Base-by-base conservation (phyloP, 2,797 vertebrate species). In the Microctenopoma steveboyesi region DNA sequence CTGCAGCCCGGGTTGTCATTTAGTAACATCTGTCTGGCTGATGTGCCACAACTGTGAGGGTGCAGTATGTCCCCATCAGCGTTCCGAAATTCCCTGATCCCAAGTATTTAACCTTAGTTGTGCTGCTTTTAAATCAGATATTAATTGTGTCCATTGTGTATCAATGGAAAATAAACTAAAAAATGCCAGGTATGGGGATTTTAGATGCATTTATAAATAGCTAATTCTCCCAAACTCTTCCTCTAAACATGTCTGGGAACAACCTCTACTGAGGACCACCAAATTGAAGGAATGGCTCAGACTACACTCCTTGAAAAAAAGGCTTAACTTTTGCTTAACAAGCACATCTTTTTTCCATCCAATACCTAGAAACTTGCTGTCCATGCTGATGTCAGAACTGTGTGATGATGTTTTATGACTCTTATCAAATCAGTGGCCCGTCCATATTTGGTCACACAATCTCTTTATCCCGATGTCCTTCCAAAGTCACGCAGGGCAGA, bases 391-490 rank as follows among this genome's bases (percentile, higher is more conserved):
- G 57, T 77, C 58, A 66, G 1, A 33, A 54, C 74, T 70, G 40
- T 45, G 15, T 43, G 47, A 69, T 64, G 22, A 33, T 67, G 35
- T 69, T 72, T 71, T 25, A n/a, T 46, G 74, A 49, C 43, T 46
- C 15, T 16, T 46, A 47, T 63, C 25, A 72, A 74, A 73, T 66
- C 57, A 64, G 48, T 58, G 28, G 25, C 16, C 4, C 15, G 35
- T 60, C 66, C 71, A 56, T 58, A 75, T 87, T 73, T 51, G 40
- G 63, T 45, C 33, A 25, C 37, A 9, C 33, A 82, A 76, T 84
- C 72, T 74, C 65, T 83, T 86, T 69, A 77, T 77, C 73, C 71
- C 10, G 7, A 58, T 66, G 67, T 73, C 59, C 69, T 51, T 75
- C 57, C 57, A 75, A 87, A 81, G 60, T 56, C 58, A 35, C 7